phyloP scores from a whole-genome alignment of 1,140 invertebrate species.

The Aphaenogaster floridana region DNA sequence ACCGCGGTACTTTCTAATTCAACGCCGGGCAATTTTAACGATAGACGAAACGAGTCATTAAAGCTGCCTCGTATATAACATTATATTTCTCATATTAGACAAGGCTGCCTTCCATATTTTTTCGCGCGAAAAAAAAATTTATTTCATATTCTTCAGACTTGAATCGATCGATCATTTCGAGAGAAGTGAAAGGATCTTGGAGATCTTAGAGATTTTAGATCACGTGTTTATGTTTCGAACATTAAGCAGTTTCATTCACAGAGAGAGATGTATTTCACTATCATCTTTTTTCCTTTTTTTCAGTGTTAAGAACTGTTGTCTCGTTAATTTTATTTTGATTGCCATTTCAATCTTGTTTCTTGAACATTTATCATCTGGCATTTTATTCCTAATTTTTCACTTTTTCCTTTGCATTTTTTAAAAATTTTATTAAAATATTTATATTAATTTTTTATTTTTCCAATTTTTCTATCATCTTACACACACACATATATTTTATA shows the following conservation, averaged over 20 bases:
- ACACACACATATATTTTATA: neutral
- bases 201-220: neutral
- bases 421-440: constrained; percentile 1
- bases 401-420: neutral
- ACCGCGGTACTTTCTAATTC: constrained; percentile 55
- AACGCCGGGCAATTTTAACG: constrained; percentile 30
- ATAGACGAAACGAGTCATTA: constrained; percentile 5
- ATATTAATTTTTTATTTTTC: neutral
- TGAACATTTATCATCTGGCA: neutral
- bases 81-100: neutral
- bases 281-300: neutral
- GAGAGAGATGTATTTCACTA: neutral
- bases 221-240: constrained; percentile 6
- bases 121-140: neutral
- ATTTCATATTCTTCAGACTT: constrained; percentile 18
- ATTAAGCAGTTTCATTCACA: neutral
- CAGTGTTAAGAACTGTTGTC: neutral
- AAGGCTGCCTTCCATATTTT: too few species aligned
- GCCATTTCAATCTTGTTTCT: neutral
- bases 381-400: neutral
- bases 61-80: neutral
- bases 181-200: neutral
- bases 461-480: neutral
- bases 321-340: constrained; percentile 12
- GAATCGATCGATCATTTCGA: constrained; percentile 25